Evolutionary conservation across 2,888 invertebrate genomes (phyloP), one percentile per base, ranked within the genome.

Genomic region (Rapana venosa): DNA sequence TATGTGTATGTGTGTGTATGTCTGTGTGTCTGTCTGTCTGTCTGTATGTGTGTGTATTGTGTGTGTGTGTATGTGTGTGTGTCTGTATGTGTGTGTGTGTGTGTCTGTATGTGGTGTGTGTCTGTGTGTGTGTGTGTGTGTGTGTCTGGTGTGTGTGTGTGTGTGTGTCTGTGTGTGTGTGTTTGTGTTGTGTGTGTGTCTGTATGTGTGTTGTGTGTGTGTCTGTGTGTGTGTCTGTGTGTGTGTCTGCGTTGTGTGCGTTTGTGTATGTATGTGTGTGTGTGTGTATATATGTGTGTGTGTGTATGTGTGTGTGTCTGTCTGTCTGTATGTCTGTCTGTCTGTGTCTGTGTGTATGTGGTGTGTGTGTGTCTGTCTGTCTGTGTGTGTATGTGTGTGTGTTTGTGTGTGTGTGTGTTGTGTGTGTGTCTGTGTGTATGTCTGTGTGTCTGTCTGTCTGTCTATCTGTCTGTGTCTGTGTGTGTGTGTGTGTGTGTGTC

Each of bases 281-380:
- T 74, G 74, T 74, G 74, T 47, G 47, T 8, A 66, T 77, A 30
- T 2, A 17, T 61, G 61, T 61, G 61, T 66, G 66, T 2, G 13
- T n/a, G 4, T 30, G 77, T 77, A n/a, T 77, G 77, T 77, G 77
- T 77, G 77, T 77, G 74, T 74, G 74, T 74, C 20, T 74, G 74
- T 74, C 17, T 77, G 77, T 77, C 4, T 77, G 77, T 77, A n/a
- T 77, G 77, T 77, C 17, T 77, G 77, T 77, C 17, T 77, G n/a
- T 77, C 26, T 77, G 77, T 77, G 20, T 77, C 1, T n/a, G 30
- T 22, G 2, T 77, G n/a, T 22, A 2, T n/a, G 30, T 22, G 26
- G 77, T 77, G 77, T 77, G 77, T n/a, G 77, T 77, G 20, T 77
- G 77, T n/a, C n/a, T n/a, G n/a, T n/a, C n/a, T n/a, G n/a, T n/a